Evolutionary conservation across 2,113 vertebrate species (phyloP).

Genomic region (Cheirogaleus medius): DNA sequence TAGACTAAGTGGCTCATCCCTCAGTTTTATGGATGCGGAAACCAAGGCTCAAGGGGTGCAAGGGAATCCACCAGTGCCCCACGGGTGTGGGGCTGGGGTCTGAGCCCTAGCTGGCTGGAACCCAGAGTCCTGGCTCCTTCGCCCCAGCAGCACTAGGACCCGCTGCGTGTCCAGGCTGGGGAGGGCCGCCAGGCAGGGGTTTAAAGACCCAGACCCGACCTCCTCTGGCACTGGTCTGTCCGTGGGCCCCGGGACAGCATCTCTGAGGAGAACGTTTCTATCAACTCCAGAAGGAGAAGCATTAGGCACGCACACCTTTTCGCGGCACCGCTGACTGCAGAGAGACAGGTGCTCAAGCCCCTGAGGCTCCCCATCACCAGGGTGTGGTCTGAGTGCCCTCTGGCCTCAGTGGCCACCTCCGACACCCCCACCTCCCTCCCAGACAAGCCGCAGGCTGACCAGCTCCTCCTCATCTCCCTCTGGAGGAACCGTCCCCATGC

Average conservation of each 20-base stretch:
- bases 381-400: accelerated
- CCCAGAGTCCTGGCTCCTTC: neutral
- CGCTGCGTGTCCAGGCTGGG: accelerated
- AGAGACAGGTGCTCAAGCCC: no score
- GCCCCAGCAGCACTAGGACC: neutral
- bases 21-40: neutral
- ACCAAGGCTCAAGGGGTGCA: neutral
- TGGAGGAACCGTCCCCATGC: accelerated
- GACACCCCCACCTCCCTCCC: neutral
- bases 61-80: neutral
- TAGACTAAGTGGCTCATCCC: neutral
- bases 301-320: neutral
- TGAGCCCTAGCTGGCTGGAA: neutral
- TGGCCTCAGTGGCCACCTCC: neutral
- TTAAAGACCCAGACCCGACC: neutral
- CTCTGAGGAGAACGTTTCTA: neutral
- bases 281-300: neutral
- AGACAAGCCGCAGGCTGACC: neutral
- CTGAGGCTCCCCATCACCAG: accelerated
- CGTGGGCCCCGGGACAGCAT: accelerated
- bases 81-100: neutral
- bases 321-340: no score
- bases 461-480: neutral
- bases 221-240: neutral
- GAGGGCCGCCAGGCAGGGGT: no score